A percentile compares a stretch with the other conserved stretches of the same genome.
phyloP scores from a whole-genome alignment of 64 coral and sea anemone genomes.

The Porites australiensis region DNA sequence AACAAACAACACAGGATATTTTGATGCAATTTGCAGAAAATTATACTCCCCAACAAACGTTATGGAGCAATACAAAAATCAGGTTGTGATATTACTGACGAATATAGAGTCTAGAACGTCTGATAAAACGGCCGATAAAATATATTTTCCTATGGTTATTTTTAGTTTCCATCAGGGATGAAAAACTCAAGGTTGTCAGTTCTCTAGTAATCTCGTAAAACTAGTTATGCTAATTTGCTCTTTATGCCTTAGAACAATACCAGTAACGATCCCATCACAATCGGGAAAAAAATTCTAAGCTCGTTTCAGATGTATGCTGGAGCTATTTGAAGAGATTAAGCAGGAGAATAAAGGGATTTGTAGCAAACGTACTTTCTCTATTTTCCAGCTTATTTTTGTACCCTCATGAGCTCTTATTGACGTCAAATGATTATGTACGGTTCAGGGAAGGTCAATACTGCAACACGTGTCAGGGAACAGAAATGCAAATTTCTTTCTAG shows the following conservation, averaged over 20 bases:
- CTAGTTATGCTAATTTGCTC: slow-evolving; percentile 14
- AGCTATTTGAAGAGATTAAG: neutral
- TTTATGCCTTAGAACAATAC: neutral
- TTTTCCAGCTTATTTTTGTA: slow-evolving; percentile 9
- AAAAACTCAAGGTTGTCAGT: slow-evolving; percentile 36
- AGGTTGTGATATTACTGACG: slow-evolving; percentile 4
- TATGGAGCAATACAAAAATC: neutral
- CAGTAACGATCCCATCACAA: neutral
- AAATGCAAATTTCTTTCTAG: slow-evolving; percentile 34
- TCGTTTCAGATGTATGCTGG: neutral
- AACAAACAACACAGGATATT: slow-evolving; percentile 41
- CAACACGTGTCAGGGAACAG: slow-evolving; percentile 38
- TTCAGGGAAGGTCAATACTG: slow-evolving; percentile 32
- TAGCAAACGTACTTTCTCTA: neutral
- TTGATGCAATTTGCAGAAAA: slow-evolving; percentile 11
- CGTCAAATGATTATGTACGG: slow-evolving; percentile 28
- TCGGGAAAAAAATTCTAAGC: neutral
- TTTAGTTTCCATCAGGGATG: neutral
- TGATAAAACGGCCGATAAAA: slow-evolving; percentile 49
- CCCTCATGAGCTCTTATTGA: neutral
- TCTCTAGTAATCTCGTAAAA: slow-evolving; percentile 33
- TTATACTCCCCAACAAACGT: neutral
- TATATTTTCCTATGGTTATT: neutral
- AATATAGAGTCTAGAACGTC: neutral
- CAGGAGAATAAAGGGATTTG: neutral